Evolutionary conservation across 2,113 vertebrate genomes (phyloP), one percentile per base, ranked within the genome.

Genomic region (Cyprinodon variegatus): DNA sequence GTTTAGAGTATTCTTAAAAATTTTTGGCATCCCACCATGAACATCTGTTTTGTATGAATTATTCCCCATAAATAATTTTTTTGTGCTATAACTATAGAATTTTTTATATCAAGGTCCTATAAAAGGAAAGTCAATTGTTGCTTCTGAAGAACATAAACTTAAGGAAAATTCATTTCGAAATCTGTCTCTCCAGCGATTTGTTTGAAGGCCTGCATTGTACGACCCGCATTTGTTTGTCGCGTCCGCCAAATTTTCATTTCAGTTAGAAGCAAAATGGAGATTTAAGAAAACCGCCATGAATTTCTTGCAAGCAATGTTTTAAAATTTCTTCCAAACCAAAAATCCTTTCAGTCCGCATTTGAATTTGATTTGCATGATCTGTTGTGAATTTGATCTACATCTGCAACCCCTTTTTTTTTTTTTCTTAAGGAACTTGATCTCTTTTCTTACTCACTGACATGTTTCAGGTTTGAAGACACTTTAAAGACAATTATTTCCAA

Each of bases 381-480:
- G 43, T 36, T 79, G 45, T 83, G 65, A 76, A 77, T 80, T 86
- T 79, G 39, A 74, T 68, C 63, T 88, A 45, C 65, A 76, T 63
- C 37, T 61, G 84, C 53, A 79, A 74, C 70, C 45, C 65, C 81
- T 83, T 73, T 61, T 76, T 61, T 75, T 66, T 82, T 79, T 61
- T 76, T 61, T 76, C 62, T 82, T 79, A 76, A 89, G 86, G 87
- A 90, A 87, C 85, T 90, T 94, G 40, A 89, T 92, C 75, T 90
- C 78, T 86, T 91, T 72, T 92, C 85, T 91, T 90, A 86, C 83
- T 82, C 89, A 83, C 89, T 92, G 87, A 88, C 88, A 91, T 88
- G 79, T 94, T 94, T 90, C 91, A 93, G 93, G 92, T 92, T 79
- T 78, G 82, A 87, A 86, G 90, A 91, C 80, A 82, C 87, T 87